phyloP scores from a whole-genome alignment of 2,113 vertebrate genomes.

The Ia io region DNA sequence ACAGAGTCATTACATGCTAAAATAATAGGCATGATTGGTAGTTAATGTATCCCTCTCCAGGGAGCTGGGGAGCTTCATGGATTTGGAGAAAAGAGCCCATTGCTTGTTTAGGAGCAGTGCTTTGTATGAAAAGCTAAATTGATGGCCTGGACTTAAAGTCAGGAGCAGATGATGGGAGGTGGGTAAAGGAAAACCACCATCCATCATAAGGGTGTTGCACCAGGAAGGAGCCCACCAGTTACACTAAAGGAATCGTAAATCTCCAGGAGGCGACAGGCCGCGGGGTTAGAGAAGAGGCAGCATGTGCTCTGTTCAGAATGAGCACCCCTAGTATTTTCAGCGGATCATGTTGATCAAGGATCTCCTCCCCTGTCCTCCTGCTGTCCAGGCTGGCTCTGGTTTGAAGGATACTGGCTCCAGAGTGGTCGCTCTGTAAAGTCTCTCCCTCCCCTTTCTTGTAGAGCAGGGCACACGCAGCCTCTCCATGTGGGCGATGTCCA shows the following conservation, averaged over 20 bases:
- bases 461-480: background rate
- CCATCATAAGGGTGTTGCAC: background rate
- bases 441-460: background rate
- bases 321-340: background rate
- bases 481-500: slow-evolving; percentile 37
- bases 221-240: background rate
- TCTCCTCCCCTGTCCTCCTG: background rate
- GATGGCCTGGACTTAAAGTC: background rate
- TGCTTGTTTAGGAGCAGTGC: slow-evolving; percentile 37
- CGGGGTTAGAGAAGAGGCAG: background rate
- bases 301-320: background rate
- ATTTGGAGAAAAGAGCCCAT: slow-evolving; percentile 37
- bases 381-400: background rate
- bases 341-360: fast-evolving
- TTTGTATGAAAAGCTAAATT: slow-evolving; percentile 9
- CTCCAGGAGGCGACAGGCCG: background rate
- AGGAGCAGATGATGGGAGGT: background rate
- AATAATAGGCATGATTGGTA: slow-evolving; percentile 62
- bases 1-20: slow-evolving; percentile 53
- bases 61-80: slow-evolving; percentile 5
- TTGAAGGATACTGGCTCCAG: background rate
- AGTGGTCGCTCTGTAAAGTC: background rate
- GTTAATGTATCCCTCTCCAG: slow-evolving; percentile 46
- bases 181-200: background rate
- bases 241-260: background rate